Conservation (phyloP, 2,888 invertebrate species). For the Tachina fera region DNA sequence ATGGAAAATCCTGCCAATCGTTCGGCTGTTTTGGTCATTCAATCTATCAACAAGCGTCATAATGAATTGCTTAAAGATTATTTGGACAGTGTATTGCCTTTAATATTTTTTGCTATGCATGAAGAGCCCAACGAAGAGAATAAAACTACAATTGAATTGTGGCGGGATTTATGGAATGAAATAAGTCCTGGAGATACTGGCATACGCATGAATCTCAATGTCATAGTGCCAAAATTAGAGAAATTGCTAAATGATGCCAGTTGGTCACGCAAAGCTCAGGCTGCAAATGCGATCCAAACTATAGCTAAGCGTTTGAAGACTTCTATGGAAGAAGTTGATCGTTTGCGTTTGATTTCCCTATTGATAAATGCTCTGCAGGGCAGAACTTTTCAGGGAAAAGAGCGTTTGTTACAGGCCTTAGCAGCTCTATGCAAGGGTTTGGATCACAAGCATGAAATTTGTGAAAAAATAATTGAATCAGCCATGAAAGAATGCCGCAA, state of each 20-base stretch:
- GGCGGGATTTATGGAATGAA: conserved; percentile 95
- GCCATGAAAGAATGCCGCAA: conserved; percentile 92
- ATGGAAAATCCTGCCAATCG: conserved; percentile 89
- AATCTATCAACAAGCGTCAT: conserved; percentile 92
- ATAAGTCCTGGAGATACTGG: conserved; percentile 95
- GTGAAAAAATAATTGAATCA: conserved; percentile 85
- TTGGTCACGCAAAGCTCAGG: conserved; percentile 95
- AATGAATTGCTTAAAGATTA: conserved; percentile 92
- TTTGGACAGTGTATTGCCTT: conserved; percentile 89
- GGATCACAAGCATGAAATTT: conserved; percentile 85
- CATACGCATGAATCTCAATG: conserved; percentile 89
- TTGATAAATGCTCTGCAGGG: conserved; percentile 89
- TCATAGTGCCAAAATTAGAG: conserved; percentile 88
- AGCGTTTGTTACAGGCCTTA: conserved; percentile 90
- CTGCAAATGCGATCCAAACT: conserved; percentile 91
- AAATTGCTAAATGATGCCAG: conserved; percentile 90
- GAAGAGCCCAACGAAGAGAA: conserved; percentile 88
- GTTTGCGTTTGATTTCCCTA: conserved; percentile 87
- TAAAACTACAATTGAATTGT: conserved; percentile 87
- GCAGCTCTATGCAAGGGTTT: conserved; percentile 87
- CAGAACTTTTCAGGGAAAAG: conserved; percentile 95
- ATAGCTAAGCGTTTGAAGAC: conserved; percentile 88
- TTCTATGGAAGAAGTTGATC: conserved; percentile 86
- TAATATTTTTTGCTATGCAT: conserved; percentile 96
- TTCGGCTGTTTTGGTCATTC: conserved; percentile 88